phyloP scores from a whole-genome alignment of 1,140 invertebrate genomes.

The Planococcus citri region DNA sequence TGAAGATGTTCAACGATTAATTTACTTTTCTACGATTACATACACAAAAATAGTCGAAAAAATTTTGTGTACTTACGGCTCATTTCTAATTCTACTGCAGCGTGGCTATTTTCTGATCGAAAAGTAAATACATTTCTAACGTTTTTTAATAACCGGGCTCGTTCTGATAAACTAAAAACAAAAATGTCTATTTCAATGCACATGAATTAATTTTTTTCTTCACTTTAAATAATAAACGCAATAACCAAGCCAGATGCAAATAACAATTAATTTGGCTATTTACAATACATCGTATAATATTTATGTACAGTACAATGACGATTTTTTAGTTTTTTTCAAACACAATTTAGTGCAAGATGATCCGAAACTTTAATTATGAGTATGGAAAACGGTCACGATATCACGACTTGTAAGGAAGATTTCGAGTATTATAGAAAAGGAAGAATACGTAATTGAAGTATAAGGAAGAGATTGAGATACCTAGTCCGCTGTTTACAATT shows the following conservation, averaged over 20 bases:
- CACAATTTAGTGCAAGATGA: not conserved
- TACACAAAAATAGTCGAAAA: not conserved
- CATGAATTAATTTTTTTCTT: no score
- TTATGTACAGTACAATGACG: not conserved
- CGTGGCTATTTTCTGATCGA: conserved; percentile 40
- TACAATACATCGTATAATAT: not conserved
- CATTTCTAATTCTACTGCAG: conserved; percentile 73
- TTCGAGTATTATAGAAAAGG: no score
- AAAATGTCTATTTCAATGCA: no score
- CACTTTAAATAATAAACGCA: no score
- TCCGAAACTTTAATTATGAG: not conserved
- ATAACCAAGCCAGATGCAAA: conserved; percentile 19
- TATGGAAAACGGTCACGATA: no score
- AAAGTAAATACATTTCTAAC: conserved; percentile 79
- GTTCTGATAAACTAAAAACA: conserved; percentile 76
- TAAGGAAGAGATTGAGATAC: no score
- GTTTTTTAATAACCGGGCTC: conserved; percentile 82
- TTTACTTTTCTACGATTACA: not conserved
- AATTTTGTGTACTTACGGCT: conserved; percentile 60
- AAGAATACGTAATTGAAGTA: no score
- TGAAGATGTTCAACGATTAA: conserved; percentile 25
- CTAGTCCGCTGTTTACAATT: no score
- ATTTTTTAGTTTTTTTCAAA: not conserved
- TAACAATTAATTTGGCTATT: no score
- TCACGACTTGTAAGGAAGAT: not conserved